Conservation (phyloP, 2,797 vertebrate genomes). For the Oreortyx pictus region DNA sequence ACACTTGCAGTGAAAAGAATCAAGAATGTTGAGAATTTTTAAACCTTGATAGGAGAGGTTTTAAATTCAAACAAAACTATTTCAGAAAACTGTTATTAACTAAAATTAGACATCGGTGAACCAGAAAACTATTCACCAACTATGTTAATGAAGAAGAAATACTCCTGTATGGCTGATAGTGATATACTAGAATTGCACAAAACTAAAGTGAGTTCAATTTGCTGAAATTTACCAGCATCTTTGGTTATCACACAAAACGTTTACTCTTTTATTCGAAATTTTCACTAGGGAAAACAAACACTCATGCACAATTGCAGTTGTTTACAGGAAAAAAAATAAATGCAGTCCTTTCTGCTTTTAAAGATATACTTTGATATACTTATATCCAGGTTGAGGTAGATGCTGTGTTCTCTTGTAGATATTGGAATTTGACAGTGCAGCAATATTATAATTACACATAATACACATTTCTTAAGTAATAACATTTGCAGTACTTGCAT, state of each 20-base stretch:
- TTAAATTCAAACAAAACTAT: background rate
- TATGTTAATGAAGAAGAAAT: background rate
- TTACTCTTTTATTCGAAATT: background rate
- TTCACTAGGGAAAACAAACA: background rate
- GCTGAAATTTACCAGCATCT: background rate
- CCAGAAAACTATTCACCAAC: background rate
- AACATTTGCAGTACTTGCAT: background rate
- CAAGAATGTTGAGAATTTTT: background rate
- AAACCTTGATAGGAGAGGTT: background rate
- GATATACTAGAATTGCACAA: background rate
- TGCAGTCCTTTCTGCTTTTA: rapidly evolving
- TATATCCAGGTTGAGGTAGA: background rate
- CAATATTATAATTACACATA: background rate
- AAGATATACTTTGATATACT: background rate
- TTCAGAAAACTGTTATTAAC: background rate
- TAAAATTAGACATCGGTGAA: background rate
- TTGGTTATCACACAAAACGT: background rate
- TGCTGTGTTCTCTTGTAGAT: background rate
- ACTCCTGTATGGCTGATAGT: rapidly evolving
- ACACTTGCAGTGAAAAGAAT: background rate
- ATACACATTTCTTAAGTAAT: background rate
- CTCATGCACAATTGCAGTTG: rapidly evolving
- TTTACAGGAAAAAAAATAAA: background rate
- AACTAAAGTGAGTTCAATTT: background rate
- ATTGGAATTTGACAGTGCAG: no score